These are phyloP conservation scores for Coracopsis vasa DNA, from an alignment of 2,113 vertebrate species.

Conservation along the genomic window DNA sequence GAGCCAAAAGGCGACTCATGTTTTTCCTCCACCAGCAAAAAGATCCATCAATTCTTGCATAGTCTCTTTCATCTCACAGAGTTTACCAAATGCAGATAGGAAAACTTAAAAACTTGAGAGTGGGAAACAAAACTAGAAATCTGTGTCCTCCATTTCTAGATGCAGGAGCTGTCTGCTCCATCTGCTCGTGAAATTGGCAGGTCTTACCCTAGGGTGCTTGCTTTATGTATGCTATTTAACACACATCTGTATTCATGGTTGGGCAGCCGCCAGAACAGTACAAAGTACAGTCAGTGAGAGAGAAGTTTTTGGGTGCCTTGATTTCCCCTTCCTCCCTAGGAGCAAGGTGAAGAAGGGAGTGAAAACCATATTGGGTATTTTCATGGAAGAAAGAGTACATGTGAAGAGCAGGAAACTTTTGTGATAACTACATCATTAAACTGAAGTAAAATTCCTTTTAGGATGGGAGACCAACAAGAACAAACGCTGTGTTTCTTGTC, in stretches of 20 bases:
- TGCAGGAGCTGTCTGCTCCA: not conserved
- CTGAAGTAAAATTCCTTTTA: not conserved
- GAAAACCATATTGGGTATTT: not conserved
- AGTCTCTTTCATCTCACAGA: not conserved
- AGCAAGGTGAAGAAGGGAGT: not conserved
- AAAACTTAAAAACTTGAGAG: not conserved
- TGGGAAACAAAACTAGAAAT: not conserved
- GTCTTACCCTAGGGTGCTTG: not conserved
- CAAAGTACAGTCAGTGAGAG: not conserved
- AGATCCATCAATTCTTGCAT: not conserved
- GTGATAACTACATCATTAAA: not conserved
- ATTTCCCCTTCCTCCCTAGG: not conserved
- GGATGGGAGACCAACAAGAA: not conserved
- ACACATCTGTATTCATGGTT: accelerated
- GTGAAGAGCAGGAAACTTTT: not conserved
- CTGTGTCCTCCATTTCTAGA: accelerated
- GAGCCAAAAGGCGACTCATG: not conserved
- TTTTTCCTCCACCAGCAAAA: not conserved
- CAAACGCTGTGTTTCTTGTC: not conserved
- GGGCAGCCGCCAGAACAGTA: not conserved
- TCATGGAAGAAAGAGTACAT: not conserved
- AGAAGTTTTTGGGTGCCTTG: not conserved
- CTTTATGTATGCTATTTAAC: not conserved
- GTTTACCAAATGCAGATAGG: not conserved
- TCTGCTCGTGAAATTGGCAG: not conserved